A percentile compares a stretch with the other conserved stretches of the same genome.
Conservation (phyloP, 1,140 invertebrate species). For the Brachystomella parvula region DNA sequence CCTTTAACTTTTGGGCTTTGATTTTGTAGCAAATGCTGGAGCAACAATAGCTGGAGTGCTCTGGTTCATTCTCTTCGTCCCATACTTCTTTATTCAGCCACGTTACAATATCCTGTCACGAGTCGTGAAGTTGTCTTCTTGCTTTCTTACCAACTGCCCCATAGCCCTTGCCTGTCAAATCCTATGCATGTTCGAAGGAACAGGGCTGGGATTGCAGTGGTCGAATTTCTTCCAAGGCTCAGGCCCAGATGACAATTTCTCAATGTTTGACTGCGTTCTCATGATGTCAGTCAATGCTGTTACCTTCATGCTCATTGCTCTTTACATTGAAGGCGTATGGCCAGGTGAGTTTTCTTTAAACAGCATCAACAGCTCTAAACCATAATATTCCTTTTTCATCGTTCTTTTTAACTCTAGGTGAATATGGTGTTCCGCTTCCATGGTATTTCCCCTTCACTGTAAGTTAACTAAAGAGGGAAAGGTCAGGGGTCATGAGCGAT, state of each 20-base stretch:
- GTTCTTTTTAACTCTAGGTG: slow-evolving; percentile 15
- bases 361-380: neutral
- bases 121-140: slow-evolving; percentile 49
- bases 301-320: slow-evolving; percentile 57
- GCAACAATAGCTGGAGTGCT: slow-evolving; percentile 58
- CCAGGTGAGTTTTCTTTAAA: slow-evolving; percentile 39
- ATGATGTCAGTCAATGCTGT: slow-evolving; percentile 58
- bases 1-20: too few relatives aligned
- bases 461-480: too few relatives aligned
- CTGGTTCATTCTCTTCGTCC: slow-evolving; percentile 65
- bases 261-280: slow-evolving; percentile 55
- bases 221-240: slow-evolving; percentile 57
- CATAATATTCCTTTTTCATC: too few relatives aligned
- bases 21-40: slow-evolving; percentile 56
- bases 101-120: slow-evolving; percentile 52
- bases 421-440: slow-evolving; percentile 44
- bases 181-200: slow-evolving; percentile 57
- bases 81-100: slow-evolving; percentile 57
- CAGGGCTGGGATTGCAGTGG: slow-evolving; percentile 63
- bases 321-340: slow-evolving; percentile 49
- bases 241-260: slow-evolving; percentile 62
- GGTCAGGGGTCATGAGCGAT: too few relatives aligned
- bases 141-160: slow-evolving; percentile 62
- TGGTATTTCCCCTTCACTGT: slow-evolving; percentile 47
- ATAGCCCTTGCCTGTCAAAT: slow-evolving; percentile 66